A percentile compares a stretch with the other conserved stretches of the same genome.
These are phyloP conservation scores for Mugil cephalus DNA, from an alignment of 2,113 vertebrate genomes.

Conservation along the genomic window DNA sequence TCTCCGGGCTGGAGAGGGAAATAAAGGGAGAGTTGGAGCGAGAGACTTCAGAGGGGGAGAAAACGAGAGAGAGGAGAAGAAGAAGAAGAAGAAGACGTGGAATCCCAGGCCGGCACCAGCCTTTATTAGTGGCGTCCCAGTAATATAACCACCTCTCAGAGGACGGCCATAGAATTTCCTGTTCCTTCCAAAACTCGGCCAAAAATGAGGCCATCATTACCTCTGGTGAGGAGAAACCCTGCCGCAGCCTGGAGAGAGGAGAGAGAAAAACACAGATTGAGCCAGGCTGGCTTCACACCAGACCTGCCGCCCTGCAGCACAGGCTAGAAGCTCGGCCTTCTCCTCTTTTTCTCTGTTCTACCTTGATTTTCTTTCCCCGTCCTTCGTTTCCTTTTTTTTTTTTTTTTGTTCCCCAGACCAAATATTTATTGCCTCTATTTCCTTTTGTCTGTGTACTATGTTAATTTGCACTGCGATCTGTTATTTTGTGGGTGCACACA, in stretches of 20 bases:
- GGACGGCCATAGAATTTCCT: conserved; percentile 75
- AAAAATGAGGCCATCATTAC: conserved; percentile 73
- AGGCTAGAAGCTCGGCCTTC: neutral
- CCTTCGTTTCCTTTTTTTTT: neutral
- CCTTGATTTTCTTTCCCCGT: neutral
- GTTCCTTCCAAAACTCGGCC: conserved; percentile 69
- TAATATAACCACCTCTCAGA: conserved; percentile 78
- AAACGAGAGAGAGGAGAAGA: conserved; percentile 34
- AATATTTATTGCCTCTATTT: neutral
- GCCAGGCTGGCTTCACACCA: conserved; percentile 54
- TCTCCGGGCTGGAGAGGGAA: conserved; percentile 3
- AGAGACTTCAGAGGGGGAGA: conserved; percentile 48
- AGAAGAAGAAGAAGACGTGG: conserved; percentile 49
- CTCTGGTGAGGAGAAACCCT: conserved; percentile 54
- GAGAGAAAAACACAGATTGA: conserved; percentile 44
- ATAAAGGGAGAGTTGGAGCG: conserved; percentile 8
- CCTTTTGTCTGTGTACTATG: neutral
- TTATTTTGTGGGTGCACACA: conserved; percentile 35
- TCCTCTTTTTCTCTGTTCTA: neutral
- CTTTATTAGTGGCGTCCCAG: conserved; percentile 76
- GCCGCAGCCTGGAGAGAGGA: conserved; percentile 35
- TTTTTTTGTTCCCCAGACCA: neutral
- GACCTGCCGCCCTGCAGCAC: conserved; percentile 42
- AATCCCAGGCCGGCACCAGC: conserved; percentile 71
- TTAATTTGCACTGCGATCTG: conserved; percentile 2